Percentiles rank a stretch among this genome's conserved stretches.
These are phyloP conservation scores for Spatulosminthurus flaviceps DNA, from an alignment of 2,888 invertebrate genomes.

Conservation along the genomic window DNA sequence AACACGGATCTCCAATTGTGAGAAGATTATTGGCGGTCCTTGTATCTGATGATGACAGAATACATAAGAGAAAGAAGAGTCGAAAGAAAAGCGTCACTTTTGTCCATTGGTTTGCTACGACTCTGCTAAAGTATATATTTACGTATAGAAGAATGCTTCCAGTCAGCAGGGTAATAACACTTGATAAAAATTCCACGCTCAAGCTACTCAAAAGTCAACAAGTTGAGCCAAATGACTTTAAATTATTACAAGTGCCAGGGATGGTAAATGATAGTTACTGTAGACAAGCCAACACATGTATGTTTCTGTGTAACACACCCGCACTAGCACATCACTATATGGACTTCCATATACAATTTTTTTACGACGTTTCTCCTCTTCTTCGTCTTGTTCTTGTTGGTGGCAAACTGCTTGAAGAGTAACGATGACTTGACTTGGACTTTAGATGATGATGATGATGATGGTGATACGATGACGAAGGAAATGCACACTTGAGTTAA, in stretches of 20 bases:
- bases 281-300: too few species aligned
- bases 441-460: conserved; percentile 10
- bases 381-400: not conserved
- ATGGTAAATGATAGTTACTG: not conserved
- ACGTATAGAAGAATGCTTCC: not conserved
- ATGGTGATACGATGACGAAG: conserved; percentile 18
- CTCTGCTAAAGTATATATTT: not conserved
- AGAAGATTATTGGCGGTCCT: not conserved
- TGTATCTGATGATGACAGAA: not conserved
- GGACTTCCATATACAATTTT: too few species aligned
- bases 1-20: too few species aligned
- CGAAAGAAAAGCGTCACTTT: not conserved
- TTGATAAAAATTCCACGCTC: not conserved
- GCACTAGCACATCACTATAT: not conserved
- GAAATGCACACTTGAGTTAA: conserved; percentile 18
- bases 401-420: not conserved
- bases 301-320: too few species aligned
- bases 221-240: conserved; percentile 10
- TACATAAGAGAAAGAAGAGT: not conserved
- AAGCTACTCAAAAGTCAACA: not conserved
- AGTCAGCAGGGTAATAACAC: not conserved
- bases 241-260: conserved; percentile 8
- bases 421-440: conserved; percentile 13
- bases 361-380: not conserved
- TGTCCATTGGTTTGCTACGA: too few species aligned